Evolutionary conservation across 1,140 invertebrate genomes (phyloP).

Genomic region (Nasonia longicornis): DNA sequence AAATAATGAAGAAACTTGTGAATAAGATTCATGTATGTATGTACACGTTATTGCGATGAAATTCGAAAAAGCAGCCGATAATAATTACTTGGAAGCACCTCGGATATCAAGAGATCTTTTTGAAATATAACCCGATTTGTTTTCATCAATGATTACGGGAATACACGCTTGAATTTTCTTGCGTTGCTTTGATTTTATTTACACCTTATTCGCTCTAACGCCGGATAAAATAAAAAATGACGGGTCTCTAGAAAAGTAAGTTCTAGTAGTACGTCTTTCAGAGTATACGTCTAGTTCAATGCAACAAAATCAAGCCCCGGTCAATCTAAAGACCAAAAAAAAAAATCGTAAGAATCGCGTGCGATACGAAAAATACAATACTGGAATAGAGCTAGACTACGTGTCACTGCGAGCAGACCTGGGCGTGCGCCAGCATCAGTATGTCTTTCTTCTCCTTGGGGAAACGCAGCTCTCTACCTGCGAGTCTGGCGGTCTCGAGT

Average conservation of each 20-base stretch:
- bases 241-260: background rate
- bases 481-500: constrained; percentile 88
- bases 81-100: constrained; percentile 39
- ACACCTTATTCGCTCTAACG: too few species aligned
- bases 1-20: constrained; percentile 14
- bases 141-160: background rate
- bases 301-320: background rate
- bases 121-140: constrained; percentile 30
- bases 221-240: background rate
- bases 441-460: constrained; percentile 97
- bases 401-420: constrained; percentile 71
- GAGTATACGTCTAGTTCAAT: too few species aligned
- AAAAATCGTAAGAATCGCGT: background rate
- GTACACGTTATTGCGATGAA: constrained; percentile 12
- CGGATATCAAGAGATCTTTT: constrained; percentile 36
- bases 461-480: constrained; percentile 90
- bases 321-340: background rate
- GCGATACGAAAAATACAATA: constrained; percentile 4
- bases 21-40: constrained; percentile 18
- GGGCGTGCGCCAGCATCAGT: constrained; percentile 86
- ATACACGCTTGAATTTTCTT: background rate
- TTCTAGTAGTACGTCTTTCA: too few species aligned
- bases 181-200: background rate
- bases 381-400: background rate
- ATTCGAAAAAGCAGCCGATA: constrained; percentile 28